Evolutionary conservation across 2,888 invertebrate genomes (phyloP).

Genomic region (Anaspis maculata): DNA sequence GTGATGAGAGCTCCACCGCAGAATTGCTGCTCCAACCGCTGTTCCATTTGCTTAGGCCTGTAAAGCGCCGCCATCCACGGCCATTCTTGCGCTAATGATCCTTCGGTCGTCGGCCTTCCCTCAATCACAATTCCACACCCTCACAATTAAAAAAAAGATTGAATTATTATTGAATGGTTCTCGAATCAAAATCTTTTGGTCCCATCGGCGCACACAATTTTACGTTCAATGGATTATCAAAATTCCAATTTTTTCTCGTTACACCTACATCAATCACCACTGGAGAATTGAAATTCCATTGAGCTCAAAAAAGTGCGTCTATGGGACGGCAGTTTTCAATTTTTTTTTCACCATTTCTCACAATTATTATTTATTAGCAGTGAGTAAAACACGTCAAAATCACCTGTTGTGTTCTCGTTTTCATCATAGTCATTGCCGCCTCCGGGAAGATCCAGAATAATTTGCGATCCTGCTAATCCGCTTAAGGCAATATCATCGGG

Average conservation of each 20-base stretch:
- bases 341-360: background rate
- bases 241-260: too few species aligned
- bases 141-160: conserved; percentile 17
- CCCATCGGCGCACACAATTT: too few species aligned
- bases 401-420: conserved; percentile 38
- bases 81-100: conserved; percentile 51
- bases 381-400: background rate
- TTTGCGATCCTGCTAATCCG: conserved; percentile 33
- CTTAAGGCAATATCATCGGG: conserved; percentile 46
- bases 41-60: conserved; percentile 39
- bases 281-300: too few species aligned
- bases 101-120: conserved; percentile 18
- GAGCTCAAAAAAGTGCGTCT: background rate
- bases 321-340: background rate
- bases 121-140: conserved; percentile 35
- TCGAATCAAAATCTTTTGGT: background rate
- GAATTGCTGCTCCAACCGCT: conserved; percentile 49
- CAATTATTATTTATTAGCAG: background rate
- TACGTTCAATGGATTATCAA: background rate
- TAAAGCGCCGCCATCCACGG: conserved; percentile 81
- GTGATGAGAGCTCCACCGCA: conserved; percentile 79
- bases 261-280: too few species aligned
- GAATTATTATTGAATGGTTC: background rate
- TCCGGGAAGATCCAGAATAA: conserved; percentile 44
- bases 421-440: conserved; percentile 47